phyloP scores from a whole-genome alignment of 1,140 invertebrate species.

The Cydia fagiglandana region DNA sequence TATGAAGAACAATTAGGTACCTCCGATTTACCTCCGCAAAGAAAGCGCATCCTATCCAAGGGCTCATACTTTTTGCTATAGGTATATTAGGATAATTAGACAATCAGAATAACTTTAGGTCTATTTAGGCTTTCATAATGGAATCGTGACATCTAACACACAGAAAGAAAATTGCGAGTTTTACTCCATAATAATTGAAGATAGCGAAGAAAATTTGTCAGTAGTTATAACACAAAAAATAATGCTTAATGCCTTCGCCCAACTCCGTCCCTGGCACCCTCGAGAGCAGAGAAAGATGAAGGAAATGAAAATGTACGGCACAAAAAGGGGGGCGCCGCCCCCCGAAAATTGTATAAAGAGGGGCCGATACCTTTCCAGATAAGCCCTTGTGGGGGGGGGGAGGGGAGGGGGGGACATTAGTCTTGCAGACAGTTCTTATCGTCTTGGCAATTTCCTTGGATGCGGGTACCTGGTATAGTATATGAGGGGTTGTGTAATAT shows the following conservation, averaged over 20 bases:
- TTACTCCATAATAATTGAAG: too few species aligned
- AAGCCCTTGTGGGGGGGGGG: slow-evolving; percentile 57
- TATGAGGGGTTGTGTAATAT: background rate
- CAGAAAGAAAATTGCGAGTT: too few species aligned
- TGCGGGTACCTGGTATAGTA: slow-evolving; percentile 46
- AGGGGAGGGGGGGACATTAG: slow-evolving; percentile 63
- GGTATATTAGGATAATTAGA: too few species aligned
- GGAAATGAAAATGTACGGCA: slow-evolving; percentile 78
- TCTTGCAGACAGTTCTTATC: slow-evolving; percentile 74
- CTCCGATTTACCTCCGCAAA: too few species aligned
- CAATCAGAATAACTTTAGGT: too few species aligned
- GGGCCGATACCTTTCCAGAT: slow-evolving; percentile 70
- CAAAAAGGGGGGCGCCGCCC: slow-evolving; percentile 67
- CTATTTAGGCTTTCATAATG: too few species aligned
- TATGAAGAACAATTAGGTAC: too few species aligned
- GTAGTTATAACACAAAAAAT: background rate
- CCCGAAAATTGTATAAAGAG: slow-evolving; percentile 76
- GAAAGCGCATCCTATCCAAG: too few species aligned
- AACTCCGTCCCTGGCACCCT: slow-evolving; percentile 57
- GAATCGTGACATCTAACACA: too few species aligned
- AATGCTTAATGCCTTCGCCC: slow-evolving; percentile 11
- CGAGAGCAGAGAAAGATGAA: slow-evolving; percentile 77
- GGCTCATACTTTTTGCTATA: too few species aligned
- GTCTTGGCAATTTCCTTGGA: slow-evolving; percentile 64
- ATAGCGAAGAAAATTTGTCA: too few species aligned